Base-by-base conservation (phyloP, 2,113 vertebrate genomes). In the Beaufortia kweichowensis region DNA sequence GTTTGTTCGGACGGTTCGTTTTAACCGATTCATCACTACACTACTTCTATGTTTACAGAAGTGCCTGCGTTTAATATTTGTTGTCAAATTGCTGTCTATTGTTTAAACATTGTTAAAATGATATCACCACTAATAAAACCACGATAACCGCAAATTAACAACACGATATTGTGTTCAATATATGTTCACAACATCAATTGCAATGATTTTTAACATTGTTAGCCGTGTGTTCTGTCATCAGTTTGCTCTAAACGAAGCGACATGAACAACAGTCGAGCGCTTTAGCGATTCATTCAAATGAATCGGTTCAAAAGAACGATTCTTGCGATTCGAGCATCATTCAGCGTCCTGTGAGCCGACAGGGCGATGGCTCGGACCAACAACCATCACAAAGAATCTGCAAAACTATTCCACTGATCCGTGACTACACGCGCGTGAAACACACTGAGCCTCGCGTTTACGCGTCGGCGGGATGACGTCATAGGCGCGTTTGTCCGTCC, bases 311-410 rank as follows among this genome's bases (percentile, higher is more conserved):
- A 1, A 15, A 46, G 17, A 70, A 70, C 33, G 55, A 41, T 6
- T 35, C 29, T 10, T 6, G 0, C 1, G 28, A 56, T 19, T 28
- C 69, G 55, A 4, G 8, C 55, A 14, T n/a, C 55, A 4, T 19
- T 59, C 55, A n/a, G 33, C 21, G 31, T 26, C 55, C 53, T 24
- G 56, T 0, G 67, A 24, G 11, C 2, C 23, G 31, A 15, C 33
- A 19, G 69, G 55, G 69, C 69, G 69, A 39, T 59, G 69, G 21
- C 55, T 59, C 31, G 55, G 17, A 43, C 23, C 10, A 23, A 12
- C 28, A 26, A 28, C 35, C 69, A 6, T 3, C 29, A 17, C 29
- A 35, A 55, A n/a, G 9, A n/a, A n/a, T 12, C 55, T 11, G 31
- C 31, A 4, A 3, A 19, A 6, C 31, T 14, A 6, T 9, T 26